phyloP scores from a whole-genome alignment of 2,797 vertebrate species.

The Gambusia yucatana region DNA sequence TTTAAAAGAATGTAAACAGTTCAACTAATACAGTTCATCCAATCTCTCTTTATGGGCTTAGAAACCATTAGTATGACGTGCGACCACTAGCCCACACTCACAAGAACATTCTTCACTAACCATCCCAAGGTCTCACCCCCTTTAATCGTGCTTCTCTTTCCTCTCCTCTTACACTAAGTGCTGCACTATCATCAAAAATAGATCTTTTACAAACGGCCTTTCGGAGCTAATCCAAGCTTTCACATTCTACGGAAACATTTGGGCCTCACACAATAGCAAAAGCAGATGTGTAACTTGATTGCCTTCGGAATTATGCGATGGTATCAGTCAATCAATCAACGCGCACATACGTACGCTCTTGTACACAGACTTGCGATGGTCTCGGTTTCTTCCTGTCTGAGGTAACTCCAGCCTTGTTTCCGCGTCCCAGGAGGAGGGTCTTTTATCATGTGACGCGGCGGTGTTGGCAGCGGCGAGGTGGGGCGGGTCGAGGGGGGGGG shows the following conservation, averaged over 20 bases:
- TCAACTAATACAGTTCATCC: constrained; percentile 44
- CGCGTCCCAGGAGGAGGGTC: constrained; percentile 66
- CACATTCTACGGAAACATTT: constrained; percentile 41
- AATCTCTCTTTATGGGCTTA: constrained; percentile 46
- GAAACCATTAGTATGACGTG: constrained; percentile 29
- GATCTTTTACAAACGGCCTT: constrained; percentile 35
- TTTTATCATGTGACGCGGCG: constrained; percentile 76
- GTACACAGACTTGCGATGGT: constrained; percentile 45
- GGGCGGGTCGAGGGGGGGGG: constrained; percentile 7
- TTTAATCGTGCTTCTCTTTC: constrained; percentile 34
- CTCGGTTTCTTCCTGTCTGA: constrained; percentile 73
- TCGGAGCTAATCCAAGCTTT: constrained; percentile 41
- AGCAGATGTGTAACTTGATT: constrained; percentile 72
- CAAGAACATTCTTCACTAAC: constrained; percentile 40
- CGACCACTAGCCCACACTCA: constrained; percentile 25
- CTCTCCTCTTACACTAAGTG: constrained; percentile 27
- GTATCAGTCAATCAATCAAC: constrained; percentile 69
- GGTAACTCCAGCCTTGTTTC: constrained; percentile 72
- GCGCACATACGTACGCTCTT: constrained; percentile 19
- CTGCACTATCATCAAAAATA: constrained; percentile 31
- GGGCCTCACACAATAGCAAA: constrained; percentile 61
- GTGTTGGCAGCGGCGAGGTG: constrained; percentile 40
- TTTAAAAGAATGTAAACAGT: constrained; percentile 46
- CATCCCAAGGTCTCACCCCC: constrained; percentile 27
- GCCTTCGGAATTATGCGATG: constrained; percentile 56